Conservation (phyloP, 2,888 invertebrate species). For the Plemyria rubiginata region DNA sequence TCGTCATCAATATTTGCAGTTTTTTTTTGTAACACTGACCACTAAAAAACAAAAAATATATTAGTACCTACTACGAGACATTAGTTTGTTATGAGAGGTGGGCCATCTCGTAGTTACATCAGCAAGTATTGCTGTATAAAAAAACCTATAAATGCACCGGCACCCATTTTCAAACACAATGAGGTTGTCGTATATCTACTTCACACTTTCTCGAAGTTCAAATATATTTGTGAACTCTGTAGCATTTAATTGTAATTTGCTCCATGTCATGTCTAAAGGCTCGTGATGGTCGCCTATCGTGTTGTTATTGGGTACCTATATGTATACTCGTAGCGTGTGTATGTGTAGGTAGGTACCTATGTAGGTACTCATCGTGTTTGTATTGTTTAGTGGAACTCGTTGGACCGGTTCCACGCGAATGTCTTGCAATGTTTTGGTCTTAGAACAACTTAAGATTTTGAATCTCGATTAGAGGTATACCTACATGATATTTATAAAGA, state of each 20-base stretch:
- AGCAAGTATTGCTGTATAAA: too few relatives aligned
- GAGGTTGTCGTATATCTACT: neutral
- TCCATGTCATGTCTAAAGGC: constrained; percentile 6
- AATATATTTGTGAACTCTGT: neutral
- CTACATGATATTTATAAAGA: constrained; percentile 16
- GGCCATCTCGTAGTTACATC: too few relatives aligned
- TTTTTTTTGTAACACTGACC: too few relatives aligned
- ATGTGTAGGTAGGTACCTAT: neutral
- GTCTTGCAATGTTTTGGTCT: constrained; percentile 25
- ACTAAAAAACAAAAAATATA: too few relatives aligned
- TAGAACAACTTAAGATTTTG: constrained; percentile 16
- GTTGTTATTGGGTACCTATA: constrained; percentile 2
- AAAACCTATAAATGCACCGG: too few relatives aligned
- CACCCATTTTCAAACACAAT: too few relatives aligned
- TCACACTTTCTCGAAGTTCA: neutral
- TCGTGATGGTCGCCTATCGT: constrained; percentile 7
- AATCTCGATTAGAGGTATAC: constrained; percentile 25
- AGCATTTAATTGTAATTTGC: neutral
- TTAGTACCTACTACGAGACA: too few relatives aligned
- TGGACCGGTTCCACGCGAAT: constrained; percentile 24
- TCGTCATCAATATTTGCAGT: too few relatives aligned
- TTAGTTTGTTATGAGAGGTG: too few relatives aligned
- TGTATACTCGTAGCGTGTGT: too few relatives aligned
- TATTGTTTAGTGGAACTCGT: constrained; percentile 23
- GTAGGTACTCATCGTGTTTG: constrained; percentile 22